These are phyloP conservation scores for Artemia sinica DNA, from an alignment of 2,888 invertebrate genomes.

Conservation along the genomic window DNA sequence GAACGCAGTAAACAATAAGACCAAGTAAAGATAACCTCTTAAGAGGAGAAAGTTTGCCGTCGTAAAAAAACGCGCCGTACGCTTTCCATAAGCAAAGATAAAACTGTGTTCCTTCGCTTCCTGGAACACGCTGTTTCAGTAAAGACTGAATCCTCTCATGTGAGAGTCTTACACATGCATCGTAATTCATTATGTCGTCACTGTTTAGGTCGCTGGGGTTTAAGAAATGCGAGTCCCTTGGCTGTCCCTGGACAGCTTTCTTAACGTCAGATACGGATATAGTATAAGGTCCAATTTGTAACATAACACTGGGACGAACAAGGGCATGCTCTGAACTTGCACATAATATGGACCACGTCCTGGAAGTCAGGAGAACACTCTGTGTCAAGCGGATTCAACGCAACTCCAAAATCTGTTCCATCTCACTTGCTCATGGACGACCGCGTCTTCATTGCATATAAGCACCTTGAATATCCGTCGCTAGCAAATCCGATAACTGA, in stretches of 20 bases:
- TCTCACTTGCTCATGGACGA: not conserved
- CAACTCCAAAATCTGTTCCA: slow-evolving; percentile 1
- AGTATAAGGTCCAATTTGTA: not conserved
- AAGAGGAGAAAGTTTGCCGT: no score
- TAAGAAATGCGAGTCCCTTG: not conserved
- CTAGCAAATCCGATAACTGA: no score
- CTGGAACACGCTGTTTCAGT: not conserved
- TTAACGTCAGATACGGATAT: not conserved
- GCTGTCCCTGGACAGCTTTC: not conserved
- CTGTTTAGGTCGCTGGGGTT: not conserved
- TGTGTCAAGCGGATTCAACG: not conserved
- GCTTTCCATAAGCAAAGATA: no score
- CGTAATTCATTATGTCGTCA: not conserved
- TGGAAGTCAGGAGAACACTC: not conserved
- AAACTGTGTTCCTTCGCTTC: not conserved
- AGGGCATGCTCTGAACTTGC: not conserved
- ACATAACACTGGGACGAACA: not conserved
- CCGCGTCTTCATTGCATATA: not conserved
- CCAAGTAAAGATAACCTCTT: no score
- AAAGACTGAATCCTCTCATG: not conserved
- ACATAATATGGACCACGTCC: not conserved
- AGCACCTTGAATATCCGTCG: not conserved
- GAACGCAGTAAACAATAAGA: no score
- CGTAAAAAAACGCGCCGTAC: no score
- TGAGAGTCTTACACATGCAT: not conserved